Base-by-base conservation (phyloP, 2,888 invertebrate genomes). In the Netelia fuscicornis region DNA sequence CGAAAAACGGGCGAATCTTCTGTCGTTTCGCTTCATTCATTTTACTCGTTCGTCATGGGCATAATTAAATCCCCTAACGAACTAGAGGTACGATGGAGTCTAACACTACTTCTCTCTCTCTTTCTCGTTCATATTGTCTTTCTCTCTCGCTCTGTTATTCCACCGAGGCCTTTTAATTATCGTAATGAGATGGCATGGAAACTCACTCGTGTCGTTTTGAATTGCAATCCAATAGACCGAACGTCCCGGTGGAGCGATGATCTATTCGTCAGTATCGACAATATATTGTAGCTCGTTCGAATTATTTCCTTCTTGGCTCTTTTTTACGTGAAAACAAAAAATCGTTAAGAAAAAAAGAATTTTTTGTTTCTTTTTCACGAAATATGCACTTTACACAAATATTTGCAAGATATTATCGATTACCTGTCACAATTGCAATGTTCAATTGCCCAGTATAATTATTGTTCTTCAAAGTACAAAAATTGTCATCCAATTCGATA, bases 41-140 rank as follows among this genome's bases (percentile, higher is more conserved):
- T 70, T 64, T 37, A 54, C 44, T 44, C 64, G 64, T 56, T 81
- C 76, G 76, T 76, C 64, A 30, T 65, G 58, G 23, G 64, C 42
- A 56, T 77, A 71, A 82, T 82, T 71, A 54, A 82, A 82, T 71
- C 65, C 64, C 20, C 52, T 82, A 77, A 75, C 64, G 76, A 77
- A 76, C 64, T n/a, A 9, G 56, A 30, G 58, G 44, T n/a, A 56
- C 30, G 76, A 42, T 48, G 52, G 42, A 25, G 42, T 37, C 17
- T 37, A 62, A 78, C 30, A 56, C 20, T 42, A 56, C 56, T 54
- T 48, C 23, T 13, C 48, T 10, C 48, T 48, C 48, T 6, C 48
- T 48, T 13, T 48, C 48, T 48, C 48, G 10, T 13, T 48, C 48
- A 13, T 13, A 2, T 48, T 3, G 48, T 48, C 48, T 65, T 44